Base-by-base conservation (phyloP, 2,888 invertebrate genomes). In the Dynastes grantii region DNA sequence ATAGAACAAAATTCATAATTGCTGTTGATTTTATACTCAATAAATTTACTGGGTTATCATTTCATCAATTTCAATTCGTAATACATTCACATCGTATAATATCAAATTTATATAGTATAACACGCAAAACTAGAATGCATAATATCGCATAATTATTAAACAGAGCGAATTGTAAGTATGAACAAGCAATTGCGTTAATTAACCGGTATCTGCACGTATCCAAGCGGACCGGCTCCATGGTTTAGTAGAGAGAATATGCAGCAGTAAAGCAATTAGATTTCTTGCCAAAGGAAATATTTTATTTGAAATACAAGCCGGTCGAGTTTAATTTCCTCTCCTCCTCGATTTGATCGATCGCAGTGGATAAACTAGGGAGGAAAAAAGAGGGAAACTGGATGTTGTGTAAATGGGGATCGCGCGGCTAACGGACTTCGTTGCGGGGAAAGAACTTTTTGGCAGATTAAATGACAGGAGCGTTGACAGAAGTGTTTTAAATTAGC, bases 201-300 rank as follows among this genome's bases (percentile, higher is more conserved):
- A 55, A 2, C 55, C 13, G n/a, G 6, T 6, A n/a, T 55, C n/a
- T 55, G 22, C 6, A 55, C n/a, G 16, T 13, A 22, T 55, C 8
- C 6, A 55, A 13, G 11, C 22, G 4, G 32, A 53, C 45, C 8
- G 45, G 9, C 8, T 9, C 45, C 11, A 8, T 2, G 2, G 8
- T 37, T 5, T 11, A 45, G 9, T 1, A 55, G 55, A 5, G 16
- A 55, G n/a, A 22, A 55, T 16, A 55, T 55, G 13, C 55, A 1
- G 55, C 55, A 22, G 55, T n/a, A 55, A 11, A n/a, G 55, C 55
- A 55, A 55, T 55, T 55, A 55, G 55, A 3, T 16, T 55, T 55
- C 55, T 55, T 55, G 55, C 55, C 55, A 55, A 16, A 55, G 55
- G 55, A 55, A 55, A 55, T 22, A n/a, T 55, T 55, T 55, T 55